These are phyloP conservation scores for Cenopis cana DNA, from an alignment of 2,888 invertebrate species.

Conservation along the genomic window DNA sequence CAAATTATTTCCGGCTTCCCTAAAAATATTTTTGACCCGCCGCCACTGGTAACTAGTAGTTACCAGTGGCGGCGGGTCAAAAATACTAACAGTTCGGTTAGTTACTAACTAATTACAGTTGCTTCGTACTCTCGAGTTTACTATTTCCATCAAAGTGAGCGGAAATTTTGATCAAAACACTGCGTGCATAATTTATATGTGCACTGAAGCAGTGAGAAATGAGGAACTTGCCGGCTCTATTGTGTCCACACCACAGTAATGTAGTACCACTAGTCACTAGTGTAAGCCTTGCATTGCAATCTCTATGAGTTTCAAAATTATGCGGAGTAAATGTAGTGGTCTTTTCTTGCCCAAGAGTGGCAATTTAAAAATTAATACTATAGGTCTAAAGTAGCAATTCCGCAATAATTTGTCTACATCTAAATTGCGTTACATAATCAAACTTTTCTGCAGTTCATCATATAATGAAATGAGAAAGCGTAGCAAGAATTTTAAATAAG, in stretches of 20 bases:
- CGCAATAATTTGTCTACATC: slow-evolving; percentile 52
- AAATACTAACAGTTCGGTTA: too few relatives aligned
- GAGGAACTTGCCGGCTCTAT: too few relatives aligned
- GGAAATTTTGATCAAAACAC: slow-evolving; percentile 27
- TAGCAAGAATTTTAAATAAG: slow-evolving; percentile 72
- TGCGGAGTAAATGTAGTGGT: slow-evolving; percentile 15
- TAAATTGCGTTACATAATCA: slow-evolving; percentile 55
- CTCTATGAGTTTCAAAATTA: slow-evolving; percentile 22
- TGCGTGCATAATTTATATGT: slow-evolving; percentile 9
- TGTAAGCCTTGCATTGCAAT: slow-evolving; percentile 5
- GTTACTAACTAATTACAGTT: too few relatives aligned
- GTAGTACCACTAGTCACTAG: too few relatives aligned
- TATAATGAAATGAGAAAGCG: slow-evolving; percentile 75
- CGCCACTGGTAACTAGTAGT: too few relatives aligned
- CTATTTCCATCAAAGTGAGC: too few relatives aligned
- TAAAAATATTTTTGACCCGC: too few relatives aligned
- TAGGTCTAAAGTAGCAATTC: slow-evolving; percentile 39
- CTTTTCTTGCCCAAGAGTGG: slow-evolving; percentile 27
- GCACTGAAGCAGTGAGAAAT: slow-evolving; percentile 1
- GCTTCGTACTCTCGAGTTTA: too few relatives aligned
- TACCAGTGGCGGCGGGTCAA: too few relatives aligned
- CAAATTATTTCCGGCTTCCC: too few relatives aligned
- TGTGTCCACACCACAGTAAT: too few relatives aligned
- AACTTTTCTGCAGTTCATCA: slow-evolving; percentile 54
- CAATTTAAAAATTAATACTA: slow-evolving; percentile 37